Conservation (phyloP, 2,888 invertebrate species). For the Galerucella nymphaeae region DNA sequence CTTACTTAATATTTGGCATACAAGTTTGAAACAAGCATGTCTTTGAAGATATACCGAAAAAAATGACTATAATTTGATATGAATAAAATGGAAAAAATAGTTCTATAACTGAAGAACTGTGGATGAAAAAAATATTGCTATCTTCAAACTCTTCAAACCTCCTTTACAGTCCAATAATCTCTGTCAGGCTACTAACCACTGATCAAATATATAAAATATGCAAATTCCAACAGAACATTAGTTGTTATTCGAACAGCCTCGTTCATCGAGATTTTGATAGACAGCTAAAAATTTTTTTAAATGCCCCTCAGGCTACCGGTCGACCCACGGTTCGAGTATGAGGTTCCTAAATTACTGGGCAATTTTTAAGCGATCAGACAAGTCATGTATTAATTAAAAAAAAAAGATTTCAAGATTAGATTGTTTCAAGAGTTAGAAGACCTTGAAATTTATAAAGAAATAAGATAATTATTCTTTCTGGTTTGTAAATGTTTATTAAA, state of each 20-base stretch:
- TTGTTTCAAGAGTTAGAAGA: constrained; percentile 42
- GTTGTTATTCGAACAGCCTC: constrained; percentile 42
- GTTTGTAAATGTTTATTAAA: constrained; percentile 36
- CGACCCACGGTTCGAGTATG: constrained; percentile 40
- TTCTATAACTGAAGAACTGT: not conserved
- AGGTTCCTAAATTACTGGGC: constrained; percentile 43
- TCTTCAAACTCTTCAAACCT: constrained; percentile 3
- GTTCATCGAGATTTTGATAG: constrained; percentile 51
- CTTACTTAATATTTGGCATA: no score
- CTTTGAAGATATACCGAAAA: not conserved
- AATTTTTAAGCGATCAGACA: constrained; percentile 46
- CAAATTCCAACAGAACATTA: constrained; percentile 36
- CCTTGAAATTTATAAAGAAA: constrained; percentile 43
- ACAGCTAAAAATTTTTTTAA: constrained; percentile 47
- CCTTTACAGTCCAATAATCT: constrained; percentile 32
- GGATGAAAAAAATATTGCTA: not conserved
- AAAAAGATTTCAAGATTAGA: constrained; percentile 48
- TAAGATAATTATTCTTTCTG: constrained; percentile 37
- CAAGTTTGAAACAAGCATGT: not conserved
- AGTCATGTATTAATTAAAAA: constrained; percentile 46
- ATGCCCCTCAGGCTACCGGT: constrained; percentile 35
- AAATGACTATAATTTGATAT: no score
- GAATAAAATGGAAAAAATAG: not conserved
- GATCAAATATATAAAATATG: constrained; percentile 39
- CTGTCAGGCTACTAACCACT: constrained; percentile 25